Conservation (phyloP, 2,797 vertebrate species). For the Gila robusta region DNA sequence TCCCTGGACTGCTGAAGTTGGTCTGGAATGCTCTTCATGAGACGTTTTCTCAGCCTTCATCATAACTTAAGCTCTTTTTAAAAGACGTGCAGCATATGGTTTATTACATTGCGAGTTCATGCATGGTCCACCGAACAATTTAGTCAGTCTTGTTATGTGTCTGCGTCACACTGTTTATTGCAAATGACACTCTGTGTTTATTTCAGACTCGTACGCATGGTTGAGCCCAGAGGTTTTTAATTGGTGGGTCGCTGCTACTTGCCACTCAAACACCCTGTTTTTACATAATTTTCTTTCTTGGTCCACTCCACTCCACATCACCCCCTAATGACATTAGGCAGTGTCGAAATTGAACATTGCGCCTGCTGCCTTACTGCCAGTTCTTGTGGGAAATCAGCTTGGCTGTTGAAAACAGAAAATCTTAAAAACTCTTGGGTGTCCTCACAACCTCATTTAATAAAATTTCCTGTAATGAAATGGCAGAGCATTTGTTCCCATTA, state of each 20-base stretch:
- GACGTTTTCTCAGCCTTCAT: neutral
- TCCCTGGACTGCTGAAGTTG: conserved; percentile 28
- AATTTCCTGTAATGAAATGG: conserved; percentile 16
- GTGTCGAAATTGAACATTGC: conserved; percentile 67
- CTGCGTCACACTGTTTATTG: conserved; percentile 25
- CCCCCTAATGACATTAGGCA: conserved; percentile 54
- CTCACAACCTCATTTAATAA: conserved; percentile 16
- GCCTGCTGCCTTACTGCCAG: conserved; percentile 63
- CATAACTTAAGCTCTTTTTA: conserved; percentile 36
- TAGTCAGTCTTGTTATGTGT: conserved; percentile 23
- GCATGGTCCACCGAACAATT: conserved; percentile 30
- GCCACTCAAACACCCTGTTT: conserved; percentile 54
- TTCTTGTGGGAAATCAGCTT: conserved; percentile 74
- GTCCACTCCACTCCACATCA: conserved; percentile 52
- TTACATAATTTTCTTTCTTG: conserved; percentile 69
- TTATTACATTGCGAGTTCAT: conserved; percentile 40
- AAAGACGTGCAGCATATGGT: conserved; percentile 47
- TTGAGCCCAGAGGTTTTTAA: conserved; percentile 14
- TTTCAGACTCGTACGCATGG: conserved; percentile 8
- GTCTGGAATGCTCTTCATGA: conserved; percentile 38
- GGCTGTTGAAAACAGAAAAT: conserved; percentile 48
- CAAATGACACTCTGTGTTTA: conserved; percentile 39
- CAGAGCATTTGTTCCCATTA: conserved; percentile 44
- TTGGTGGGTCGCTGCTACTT: conserved; percentile 11
- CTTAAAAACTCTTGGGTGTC: conserved; percentile 45